Evolutionary conservation across 2,888 invertebrate genomes (phyloP).

Genomic region (Polydesmus complanatus): DNA sequence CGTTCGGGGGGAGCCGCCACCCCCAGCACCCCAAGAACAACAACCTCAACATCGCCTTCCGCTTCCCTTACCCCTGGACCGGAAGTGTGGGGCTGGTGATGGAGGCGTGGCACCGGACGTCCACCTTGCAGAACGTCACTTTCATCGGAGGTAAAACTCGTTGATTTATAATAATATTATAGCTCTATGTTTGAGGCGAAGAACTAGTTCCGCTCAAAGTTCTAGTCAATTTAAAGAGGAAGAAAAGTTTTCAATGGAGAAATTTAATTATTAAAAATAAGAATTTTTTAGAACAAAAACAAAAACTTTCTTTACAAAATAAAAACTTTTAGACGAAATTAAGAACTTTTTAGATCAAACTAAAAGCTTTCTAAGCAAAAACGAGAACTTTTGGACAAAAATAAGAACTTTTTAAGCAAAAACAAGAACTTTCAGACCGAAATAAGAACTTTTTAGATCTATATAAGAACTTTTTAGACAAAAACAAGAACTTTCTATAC

Average conservation of each 20-base stretch:
- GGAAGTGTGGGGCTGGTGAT: conserved; percentile 32
- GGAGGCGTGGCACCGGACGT: conserved; percentile 32
- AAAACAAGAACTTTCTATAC: too few species aligned
- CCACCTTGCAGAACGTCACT: conserved; percentile 3
- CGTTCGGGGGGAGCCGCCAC: conserved; percentile 19
- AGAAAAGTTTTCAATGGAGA: not conserved
- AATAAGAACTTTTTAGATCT: too few species aligned
- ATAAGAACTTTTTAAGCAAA: too few species aligned
- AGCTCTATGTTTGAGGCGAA: too few species aligned
- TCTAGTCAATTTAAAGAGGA: conserved; percentile 11
- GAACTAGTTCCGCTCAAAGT: conserved; percentile 16
- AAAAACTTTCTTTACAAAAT: too few species aligned
- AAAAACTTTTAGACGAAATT: too few species aligned
- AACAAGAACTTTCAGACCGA: too few species aligned
- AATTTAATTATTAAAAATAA: not conserved
- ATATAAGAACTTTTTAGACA: too few species aligned
- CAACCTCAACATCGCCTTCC: conserved; percentile 25
- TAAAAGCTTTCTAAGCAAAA: too few species aligned
- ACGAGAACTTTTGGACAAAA: too few species aligned
- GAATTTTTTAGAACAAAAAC: not conserved
- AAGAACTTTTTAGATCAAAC: too few species aligned
- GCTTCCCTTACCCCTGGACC: conserved; percentile 33
- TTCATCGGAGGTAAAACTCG: conserved; percentile 2
- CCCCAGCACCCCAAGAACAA: conserved; percentile 15
- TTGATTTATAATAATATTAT: too few species aligned